Conservation (phyloP, 2,797 vertebrate species). For the Ciconia nigra region DNA sequence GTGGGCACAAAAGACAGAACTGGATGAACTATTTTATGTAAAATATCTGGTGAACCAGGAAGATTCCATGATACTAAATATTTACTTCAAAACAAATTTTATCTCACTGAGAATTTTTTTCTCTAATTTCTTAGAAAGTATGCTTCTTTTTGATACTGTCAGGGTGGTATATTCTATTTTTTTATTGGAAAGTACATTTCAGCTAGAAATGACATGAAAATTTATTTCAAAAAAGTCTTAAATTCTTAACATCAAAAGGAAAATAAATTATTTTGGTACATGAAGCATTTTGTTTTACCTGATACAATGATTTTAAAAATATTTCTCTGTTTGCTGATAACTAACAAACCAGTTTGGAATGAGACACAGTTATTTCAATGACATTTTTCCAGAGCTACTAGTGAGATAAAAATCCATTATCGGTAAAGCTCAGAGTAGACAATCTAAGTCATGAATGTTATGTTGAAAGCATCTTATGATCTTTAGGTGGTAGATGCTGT, state of each 20-base stretch:
- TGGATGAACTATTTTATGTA: neutral
- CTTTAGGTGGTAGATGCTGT: neutral
- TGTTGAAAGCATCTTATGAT: neutral
- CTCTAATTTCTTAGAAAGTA: neutral
- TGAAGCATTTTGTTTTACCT: neutral
- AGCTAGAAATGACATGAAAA: neutral
- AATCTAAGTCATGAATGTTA: neutral
- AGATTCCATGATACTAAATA: neutral
- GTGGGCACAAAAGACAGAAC: neutral
- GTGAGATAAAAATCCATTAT: neutral
- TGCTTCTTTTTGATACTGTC: neutral
- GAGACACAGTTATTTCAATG: neutral
- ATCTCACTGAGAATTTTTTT: neutral
- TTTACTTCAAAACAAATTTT: neutral
- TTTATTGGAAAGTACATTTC: neutral
- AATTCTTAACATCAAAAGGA: neutral
- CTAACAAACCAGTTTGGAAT: neutral
- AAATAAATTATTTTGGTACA: neutral
- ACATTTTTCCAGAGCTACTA: neutral
- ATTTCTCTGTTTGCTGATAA: neutral
- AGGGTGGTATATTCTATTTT: neutral
- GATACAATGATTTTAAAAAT: neutral
- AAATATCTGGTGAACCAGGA: neutral
- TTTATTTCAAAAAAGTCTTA: neutral
- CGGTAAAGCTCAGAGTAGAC: neutral